These are phyloP conservation scores for Heptranchias perlo DNA, from an alignment of 2,113 vertebrate species.

Conservation along the genomic window DNA sequence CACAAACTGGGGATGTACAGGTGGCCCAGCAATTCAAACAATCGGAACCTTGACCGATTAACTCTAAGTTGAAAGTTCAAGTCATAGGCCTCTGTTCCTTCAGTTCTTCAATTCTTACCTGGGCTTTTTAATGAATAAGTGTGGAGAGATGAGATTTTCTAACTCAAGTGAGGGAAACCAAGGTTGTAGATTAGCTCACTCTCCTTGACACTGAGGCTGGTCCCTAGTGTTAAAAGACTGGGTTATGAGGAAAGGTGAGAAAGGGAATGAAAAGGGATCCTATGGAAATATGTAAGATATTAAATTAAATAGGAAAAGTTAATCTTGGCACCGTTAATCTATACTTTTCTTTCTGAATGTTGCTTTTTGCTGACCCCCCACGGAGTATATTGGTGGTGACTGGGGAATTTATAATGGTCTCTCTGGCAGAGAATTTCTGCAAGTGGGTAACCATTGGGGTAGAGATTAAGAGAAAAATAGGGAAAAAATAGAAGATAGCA, in stretches of 20 bases:
- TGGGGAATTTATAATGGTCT: no score
- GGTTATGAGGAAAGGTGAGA: neutral
- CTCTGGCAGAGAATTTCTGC: neutral
- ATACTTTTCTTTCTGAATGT: neutral
- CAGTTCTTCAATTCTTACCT: neutral
- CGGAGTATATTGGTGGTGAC: neutral
- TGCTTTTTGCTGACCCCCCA: neutral
- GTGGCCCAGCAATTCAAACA: neutral
- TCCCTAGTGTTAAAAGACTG: neutral
- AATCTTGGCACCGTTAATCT: neutral
- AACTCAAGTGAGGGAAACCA: neutral
- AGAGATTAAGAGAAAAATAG: neutral
- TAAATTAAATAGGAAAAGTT: neutral
- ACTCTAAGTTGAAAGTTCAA: neutral
- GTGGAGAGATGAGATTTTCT: neutral
- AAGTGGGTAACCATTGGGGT: neutral
- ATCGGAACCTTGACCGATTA: neutral
- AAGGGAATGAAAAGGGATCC: neutral
- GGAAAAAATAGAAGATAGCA: neutral
- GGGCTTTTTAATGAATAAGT: neutral
- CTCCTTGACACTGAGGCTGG: neutral
- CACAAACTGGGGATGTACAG: neutral
- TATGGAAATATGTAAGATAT: neutral
- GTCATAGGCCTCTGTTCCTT: neutral
- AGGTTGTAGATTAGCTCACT: neutral